Evolutionary conservation across 1,140 invertebrate genomes (phyloP), one percentile per base, ranked within the genome.

Genomic region (Leptonema lineaticorne): DNA sequence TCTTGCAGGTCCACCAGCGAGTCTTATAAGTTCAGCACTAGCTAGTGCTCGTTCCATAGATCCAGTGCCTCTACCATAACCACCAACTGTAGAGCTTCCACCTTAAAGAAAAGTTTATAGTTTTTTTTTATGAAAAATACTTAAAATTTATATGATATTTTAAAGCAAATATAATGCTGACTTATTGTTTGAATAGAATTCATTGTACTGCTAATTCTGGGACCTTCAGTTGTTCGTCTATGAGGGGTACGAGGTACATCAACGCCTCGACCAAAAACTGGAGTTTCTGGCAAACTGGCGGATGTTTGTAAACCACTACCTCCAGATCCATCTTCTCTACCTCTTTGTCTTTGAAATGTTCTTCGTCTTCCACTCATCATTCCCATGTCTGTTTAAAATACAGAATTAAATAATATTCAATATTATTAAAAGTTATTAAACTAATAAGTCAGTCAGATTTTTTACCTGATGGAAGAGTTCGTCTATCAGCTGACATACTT

Each of bases 201-300:
- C 76, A 87, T 82, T 20, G 83, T 87, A 71, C 83, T 87, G 73
- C 84, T 87, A 37, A 86, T 82, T n/a, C 86, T 79, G 0, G 86
- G 86, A 18, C 80, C 81, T 59, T 86, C 85, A 2, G 85, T 84
- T 70, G 83, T 82, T 63, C 82, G 76, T 70, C 85, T 75, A 56
- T 90, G 89, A 5, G 90, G 89, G 8, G 90, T 91, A 67, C 90
- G 82, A 0, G 90, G 89, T 62, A 91, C 88, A 76, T 91, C 90
- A 79, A 88, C 90, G 68, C 90, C 90, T 71, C 91, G 82, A 9
- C 90, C 89, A 77, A 93, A 92, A 28, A 92, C 90, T 3, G 91
- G 90, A 8, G 91, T 92, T 81, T 92, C 91, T 5, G 91, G 91
- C 46, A 92, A 80, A 73, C 90, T 92, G 73, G 90, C 91, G 2